phyloP scores from a whole-genome alignment of 2,888 invertebrate species.

The Dromius quadrimaculatus region DNA sequence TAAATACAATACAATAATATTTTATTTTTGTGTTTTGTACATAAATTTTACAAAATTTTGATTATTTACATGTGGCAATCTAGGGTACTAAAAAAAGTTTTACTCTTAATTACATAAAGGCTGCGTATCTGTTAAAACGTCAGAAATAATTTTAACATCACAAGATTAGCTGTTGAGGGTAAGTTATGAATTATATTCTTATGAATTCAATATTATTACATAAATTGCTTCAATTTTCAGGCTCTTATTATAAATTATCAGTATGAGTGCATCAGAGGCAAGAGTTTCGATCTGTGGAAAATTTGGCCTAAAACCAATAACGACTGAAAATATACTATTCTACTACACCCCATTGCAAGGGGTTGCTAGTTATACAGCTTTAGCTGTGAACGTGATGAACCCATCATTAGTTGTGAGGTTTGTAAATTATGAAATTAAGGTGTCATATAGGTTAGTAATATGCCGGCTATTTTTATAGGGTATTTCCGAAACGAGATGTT shows the following conservation, averaged over 20 bases:
- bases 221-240: conserved; percentile 9
- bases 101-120: too few species aligned
- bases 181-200: neutral
- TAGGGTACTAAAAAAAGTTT: too few species aligned
- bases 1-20: too few species aligned
- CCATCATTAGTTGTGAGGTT: conserved; percentile 81
- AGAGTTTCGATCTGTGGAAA: conserved; percentile 60
- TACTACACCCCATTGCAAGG: conserved; percentile 85
- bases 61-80: neutral
- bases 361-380: conserved; percentile 80
- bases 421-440: conserved; percentile 51
- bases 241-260: conserved; percentile 30
- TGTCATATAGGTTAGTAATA: neutral
- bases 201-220: conserved; percentile 6
- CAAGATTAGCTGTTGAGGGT: neutral
- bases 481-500: conserved; percentile 80
- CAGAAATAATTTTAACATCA: conserved; percentile 24
- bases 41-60: neutral
- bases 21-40: too few species aligned
- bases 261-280: conserved; percentile 59
- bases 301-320: conserved; percentile 75
- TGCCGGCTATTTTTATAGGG: conserved; percentile 67
- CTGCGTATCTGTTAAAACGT: too few species aligned
- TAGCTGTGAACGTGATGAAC: conserved; percentile 88
- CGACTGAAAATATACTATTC: conserved; percentile 77